Evolutionary conservation across 2,797 vertebrate genomes (phyloP), one percentile per base, ranked within the genome.

Genomic region (Typhlichthys subterraneus): DNA sequence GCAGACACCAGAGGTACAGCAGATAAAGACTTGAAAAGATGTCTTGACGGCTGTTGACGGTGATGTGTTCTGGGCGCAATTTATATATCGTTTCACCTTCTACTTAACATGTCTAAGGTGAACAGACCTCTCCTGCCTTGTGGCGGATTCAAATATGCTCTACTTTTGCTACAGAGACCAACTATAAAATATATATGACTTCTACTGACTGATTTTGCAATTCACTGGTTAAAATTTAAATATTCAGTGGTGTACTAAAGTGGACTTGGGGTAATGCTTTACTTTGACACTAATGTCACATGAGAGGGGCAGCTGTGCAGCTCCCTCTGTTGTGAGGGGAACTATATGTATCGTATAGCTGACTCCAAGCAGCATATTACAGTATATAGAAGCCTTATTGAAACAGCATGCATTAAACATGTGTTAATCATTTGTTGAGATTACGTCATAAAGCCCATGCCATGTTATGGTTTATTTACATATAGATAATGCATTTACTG

Each of bases 41-140:
- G 78, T 17, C n/a, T 51, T 51, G 48, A 50, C 2, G 7, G 83
- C 14, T 83, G 72, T 78, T 85, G 82, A 81, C 85, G 73, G 83
- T 10, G 76, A 13, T 75, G 80, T 45, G 85, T 80, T 77, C 77
- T 60, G 76, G 76, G 79, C 79, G 69, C 80, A 50, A 77, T 82
- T 81, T 84, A 80, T 75, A 77, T 81, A 79, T 85, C 78, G 83
- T 74, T 81, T 80, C 87, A 85, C 83, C 82, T 80, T 86, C 84
- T 78, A 87, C 84, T 80, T 73, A 80, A 68, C 84, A 84, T 77
- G 81, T 88, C 85, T 86, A 60, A 86, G 81, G 85, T 83, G 85
- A 73, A 87, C 85, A 85, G 81, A 87, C 81, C 82, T 79, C 85
- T 82, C 64, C 83, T 84, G 80, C 85, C 71, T 82, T 58, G 80